Evolutionary conservation across 2,113 vertebrate genomes (phyloP).

Genomic region (Sisor rabdophorus): DNA sequence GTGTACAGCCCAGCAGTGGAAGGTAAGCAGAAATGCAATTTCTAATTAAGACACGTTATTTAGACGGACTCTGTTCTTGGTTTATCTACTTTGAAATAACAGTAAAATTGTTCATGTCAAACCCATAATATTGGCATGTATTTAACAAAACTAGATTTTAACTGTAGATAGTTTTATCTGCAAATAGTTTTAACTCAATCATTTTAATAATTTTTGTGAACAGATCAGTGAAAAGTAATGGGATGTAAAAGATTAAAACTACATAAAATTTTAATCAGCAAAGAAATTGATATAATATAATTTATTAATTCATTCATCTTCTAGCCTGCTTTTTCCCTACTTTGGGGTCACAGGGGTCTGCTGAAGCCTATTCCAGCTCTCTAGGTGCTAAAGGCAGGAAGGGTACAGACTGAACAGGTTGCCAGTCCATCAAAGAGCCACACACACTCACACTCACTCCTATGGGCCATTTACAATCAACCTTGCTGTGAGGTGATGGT

Average conservation of each 20-base stretch:
- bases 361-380: too few species aligned
- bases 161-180: not conserved
- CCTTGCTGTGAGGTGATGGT: too few species aligned
- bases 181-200: too few species aligned
- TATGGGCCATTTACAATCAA: too few species aligned
- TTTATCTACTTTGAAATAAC: not conserved
- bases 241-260: not conserved
- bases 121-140: not conserved
- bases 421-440: too few species aligned
- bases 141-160: not conserved
- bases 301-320: too few species aligned
- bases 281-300: too few species aligned
- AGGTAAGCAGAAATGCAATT: slow-evolving; percentile 54
- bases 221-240: not conserved
- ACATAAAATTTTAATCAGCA: not conserved
- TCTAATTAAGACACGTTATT: not conserved
- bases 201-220: not conserved
- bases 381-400: too few species aligned
- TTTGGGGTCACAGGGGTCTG: too few species aligned
- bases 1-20: slow-evolving; percentile 74
- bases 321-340: too few species aligned
- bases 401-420: too few species aligned
- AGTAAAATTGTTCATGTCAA: not conserved
- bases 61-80: not conserved
- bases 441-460: too few species aligned